Base-by-base conservation (phyloP, 2,888 invertebrate species). In the Lepeophtheirus nordmannii region DNA sequence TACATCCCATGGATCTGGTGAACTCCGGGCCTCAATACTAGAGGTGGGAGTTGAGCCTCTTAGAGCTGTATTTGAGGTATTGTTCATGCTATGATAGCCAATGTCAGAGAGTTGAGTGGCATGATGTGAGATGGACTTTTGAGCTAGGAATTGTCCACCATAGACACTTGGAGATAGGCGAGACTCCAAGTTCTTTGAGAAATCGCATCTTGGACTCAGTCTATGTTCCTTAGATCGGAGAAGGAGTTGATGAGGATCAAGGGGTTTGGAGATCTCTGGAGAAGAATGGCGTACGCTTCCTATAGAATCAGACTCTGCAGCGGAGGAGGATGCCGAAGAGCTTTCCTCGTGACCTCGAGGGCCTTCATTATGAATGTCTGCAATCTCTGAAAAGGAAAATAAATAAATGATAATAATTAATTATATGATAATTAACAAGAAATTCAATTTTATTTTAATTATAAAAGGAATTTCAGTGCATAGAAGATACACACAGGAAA, bases 281-380 rank as follows among this genome's bases (percentile, higher is more conserved):
- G 62, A 62, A 17, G 62, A 62, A 17, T 46, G 60, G 46, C 39
- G 59, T 58, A 58, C 22, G 9, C 40, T 57, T 30, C 62, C 62
- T 17, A 62, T 39, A 10, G 62, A 62, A 17, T 62, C 62, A 17
- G 62, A 62, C 39, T 62, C 62, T n/a, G 62, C 17, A 10, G 60
- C 60, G 1, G 60, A 60, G 17, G 22, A 23, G 1, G 62, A 30
- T 2, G 30, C 30, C 7, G 30, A 30, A 7, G 30, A 62, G 17
- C 40, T 40, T 8, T 17, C 41, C 40, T 38, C 40, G n/a, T 38
- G 17, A 17, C 17, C 62, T 10, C 20, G 38, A 22, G 40, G 39
- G 11, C 30, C 22, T 11, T 39, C 41, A 67, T 57, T 41, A 41
- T 39, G 39, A 57, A 53, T 66, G 56, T 56, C 38, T 37, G 58